phyloP scores from a whole-genome alignment of 2,888 invertebrate genomes.

The Mythimna pallens region DNA sequence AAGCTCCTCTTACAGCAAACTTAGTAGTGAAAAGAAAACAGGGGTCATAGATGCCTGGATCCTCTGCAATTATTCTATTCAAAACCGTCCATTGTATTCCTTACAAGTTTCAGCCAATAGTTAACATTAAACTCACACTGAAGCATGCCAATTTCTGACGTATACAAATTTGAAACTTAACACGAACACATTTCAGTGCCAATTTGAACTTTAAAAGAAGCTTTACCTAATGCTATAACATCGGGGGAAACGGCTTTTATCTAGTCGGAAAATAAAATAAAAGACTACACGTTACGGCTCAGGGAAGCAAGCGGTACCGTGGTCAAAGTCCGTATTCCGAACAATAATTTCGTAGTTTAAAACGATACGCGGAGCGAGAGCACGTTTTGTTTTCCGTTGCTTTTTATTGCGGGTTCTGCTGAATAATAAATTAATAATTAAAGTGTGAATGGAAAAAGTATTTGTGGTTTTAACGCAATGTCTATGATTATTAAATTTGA shows the following conservation, averaged over 20 bases:
- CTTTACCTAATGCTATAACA: conserved; percentile 69
- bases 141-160: conserved; percentile 36
- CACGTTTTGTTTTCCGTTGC: conserved; percentile 46
- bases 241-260: conserved; percentile 71
- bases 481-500: conserved; percentile 16
- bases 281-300: conserved; percentile 63
- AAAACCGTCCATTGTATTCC: conserved; percentile 7
- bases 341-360: conserved; percentile 63
- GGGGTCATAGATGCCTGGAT: conserved; percentile 2
- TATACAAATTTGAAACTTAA: conserved; percentile 52
- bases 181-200: conserved; percentile 51
- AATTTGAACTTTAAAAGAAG: conserved; percentile 63
- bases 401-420: conserved; percentile 42
- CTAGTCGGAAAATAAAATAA: conserved; percentile 72
- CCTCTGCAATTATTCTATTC: conserved; percentile 15
- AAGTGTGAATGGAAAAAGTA: conserved; percentile 38
- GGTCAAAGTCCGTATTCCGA: conserved; percentile 69
- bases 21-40: not conserved
- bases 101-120: conserved; percentile 15
- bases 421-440: conserved; percentile 54
- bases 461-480: conserved; percentile 33
- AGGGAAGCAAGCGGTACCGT: conserved; percentile 64
- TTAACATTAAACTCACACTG: conserved; percentile 27
- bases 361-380: conserved; percentile 50
- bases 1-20: not conserved